Conservation (phyloP, 1,140 invertebrate species). For the Dryas iulia region DNA sequence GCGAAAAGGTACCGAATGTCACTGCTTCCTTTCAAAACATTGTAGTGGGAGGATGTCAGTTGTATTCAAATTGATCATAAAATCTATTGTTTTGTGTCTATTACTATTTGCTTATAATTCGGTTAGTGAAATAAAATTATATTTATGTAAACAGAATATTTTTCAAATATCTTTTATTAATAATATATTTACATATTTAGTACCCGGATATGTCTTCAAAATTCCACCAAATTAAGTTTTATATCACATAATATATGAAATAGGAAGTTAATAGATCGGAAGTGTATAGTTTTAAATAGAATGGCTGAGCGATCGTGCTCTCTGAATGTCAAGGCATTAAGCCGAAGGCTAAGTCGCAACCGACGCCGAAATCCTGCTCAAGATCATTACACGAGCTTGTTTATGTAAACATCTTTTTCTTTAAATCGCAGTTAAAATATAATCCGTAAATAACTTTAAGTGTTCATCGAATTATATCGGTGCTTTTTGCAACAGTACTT, state of each 20-base stretch:
- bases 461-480: not conserved
- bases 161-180: not conserved
- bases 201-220: not conserved
- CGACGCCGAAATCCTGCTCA: constrained; percentile 44
- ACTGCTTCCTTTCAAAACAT: constrained; percentile 77
- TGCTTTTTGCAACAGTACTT: not conserved
- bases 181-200: not conserved
- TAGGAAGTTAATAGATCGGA: constrained; percentile 69
- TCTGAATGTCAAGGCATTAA: constrained; percentile 69
- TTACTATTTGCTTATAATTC: not conserved
- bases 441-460: not conserved
- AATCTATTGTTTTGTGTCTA: constrained; percentile 10
- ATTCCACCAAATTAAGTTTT: not conserved
- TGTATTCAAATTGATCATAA: constrained; percentile 39
- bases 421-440: not conserved
- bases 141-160: not conserved
- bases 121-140: not conserved
- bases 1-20: constrained; percentile 78
- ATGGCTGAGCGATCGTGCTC: constrained; percentile 59
- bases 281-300: constrained; percentile 67
- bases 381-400: constrained; percentile 29
- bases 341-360: constrained; percentile 45
- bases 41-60: constrained; percentile 72
- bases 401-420: constrained; percentile 21
- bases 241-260: constrained; percentile 41